Base-by-base conservation (phyloP, 2,888 invertebrate species). In the Coleophora deauratella region DNA sequence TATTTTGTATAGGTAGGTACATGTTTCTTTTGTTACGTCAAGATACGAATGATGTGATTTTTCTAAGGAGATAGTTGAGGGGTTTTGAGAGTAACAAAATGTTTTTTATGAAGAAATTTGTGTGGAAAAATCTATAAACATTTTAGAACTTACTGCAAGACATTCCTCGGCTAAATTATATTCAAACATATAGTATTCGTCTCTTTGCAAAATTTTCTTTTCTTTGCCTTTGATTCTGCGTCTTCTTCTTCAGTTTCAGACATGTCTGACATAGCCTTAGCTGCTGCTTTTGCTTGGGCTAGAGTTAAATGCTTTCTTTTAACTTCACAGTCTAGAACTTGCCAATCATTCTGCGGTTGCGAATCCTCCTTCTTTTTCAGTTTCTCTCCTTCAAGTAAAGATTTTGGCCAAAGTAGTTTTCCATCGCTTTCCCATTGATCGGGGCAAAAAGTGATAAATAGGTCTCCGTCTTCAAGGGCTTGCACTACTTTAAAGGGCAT, bases 321-420 rank as follows among this genome's bases (percentile, higher is more conserved):
- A 14, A 38, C 37, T 38, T 38, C 37, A 38, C 37, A 38, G 37
- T 38, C 10, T 31, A 38, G 14, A 12, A 38, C 37, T 38, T 38
- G 37, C 37, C 37, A 31, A 38, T 31, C 37, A 38, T 31, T 31
- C 15, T 38, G 13, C 31, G 37, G 37, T 38, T 38, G 31, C 37
- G 37, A 38, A 38, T 38, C 32, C 14, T 38, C 37, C 14, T 38
- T 31, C 31, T 37, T 38, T 38, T 38, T 38, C n/a, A 38, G 37
- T n/a, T 31, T 38, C 37, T 38, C 37, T 38, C 37, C 37, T 38
- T 38, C 13, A 38, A 38, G 37, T 38, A 38, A 38, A 10, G 31
- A 38, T 38, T 38, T 7, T 31, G 31, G 31, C 37, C 37, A 38
- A 9, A 31, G 9, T 31, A 31, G 9, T 2, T 31, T 31, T 31